Percentiles rank a stretch among this genome's conserved stretches.
phyloP scores from a whole-genome alignment of 2,797 vertebrate species.

The Muscicapa striata region DNA sequence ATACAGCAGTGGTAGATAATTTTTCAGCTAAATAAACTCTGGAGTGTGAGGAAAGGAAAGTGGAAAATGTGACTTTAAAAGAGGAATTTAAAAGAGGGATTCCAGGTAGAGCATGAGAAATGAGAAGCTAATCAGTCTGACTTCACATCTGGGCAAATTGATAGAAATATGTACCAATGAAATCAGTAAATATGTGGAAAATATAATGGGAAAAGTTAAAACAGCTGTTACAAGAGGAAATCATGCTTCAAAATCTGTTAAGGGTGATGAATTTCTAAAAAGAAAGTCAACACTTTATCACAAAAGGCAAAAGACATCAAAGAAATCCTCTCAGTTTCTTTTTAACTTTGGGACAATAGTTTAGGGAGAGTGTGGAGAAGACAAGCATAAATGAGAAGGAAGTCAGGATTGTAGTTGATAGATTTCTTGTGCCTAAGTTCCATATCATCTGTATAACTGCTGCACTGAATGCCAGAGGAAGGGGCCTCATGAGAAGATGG shows the following conservation, averaged over 20 bases:
- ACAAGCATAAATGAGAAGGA: neutral
- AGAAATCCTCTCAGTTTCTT: neutral
- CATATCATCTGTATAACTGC: accelerated
- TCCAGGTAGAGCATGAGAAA: neutral
- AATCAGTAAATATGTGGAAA: neutral
- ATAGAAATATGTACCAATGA: neutral
- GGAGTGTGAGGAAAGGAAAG: neutral
- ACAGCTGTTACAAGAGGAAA: neutral
- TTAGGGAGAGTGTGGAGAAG: neutral
- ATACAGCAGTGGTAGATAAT: neutral
- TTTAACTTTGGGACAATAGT: neutral
- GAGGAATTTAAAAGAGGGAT: neutral
- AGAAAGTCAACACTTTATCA: neutral
- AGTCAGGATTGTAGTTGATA: neutral
- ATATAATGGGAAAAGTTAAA: neutral
- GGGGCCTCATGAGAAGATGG: neutral
- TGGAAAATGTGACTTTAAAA: neutral
- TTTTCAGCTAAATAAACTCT: neutral
- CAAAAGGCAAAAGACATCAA: neutral
- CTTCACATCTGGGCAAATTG: neutral
- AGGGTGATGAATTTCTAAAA: neutral
- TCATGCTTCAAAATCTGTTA: neutral
- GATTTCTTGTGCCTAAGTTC: neutral
- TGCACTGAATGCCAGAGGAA: neutral
- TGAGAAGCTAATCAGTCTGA: neutral